Evolutionary conservation across 2,113 vertebrate genomes (phyloP).

Genomic region (Ictalurus punctatus): DNA sequence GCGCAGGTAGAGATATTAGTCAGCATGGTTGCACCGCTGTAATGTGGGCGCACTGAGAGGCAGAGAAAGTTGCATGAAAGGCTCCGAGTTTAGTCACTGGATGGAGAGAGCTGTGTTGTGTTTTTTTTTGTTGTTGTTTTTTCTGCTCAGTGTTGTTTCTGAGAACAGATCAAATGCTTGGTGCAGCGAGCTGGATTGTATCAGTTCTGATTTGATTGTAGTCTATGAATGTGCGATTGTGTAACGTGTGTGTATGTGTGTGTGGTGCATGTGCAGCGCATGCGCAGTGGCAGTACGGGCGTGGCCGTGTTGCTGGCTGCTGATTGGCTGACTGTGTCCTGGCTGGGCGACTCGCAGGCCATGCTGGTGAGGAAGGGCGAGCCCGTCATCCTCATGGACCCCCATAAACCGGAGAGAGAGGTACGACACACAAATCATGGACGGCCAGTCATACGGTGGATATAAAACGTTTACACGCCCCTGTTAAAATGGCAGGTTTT

Average conservation of each 20-base stretch:
- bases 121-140: not conserved
- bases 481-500: too few relatives aligned
- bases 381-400: constrained; percentile 85
- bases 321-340: constrained; percentile 79
- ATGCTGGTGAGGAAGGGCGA: constrained; percentile 82
- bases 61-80: constrained; percentile 25
- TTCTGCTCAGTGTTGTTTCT: not conserved
- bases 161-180: not conserved
- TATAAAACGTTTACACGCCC: too few relatives aligned
- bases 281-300: constrained; percentile 88
- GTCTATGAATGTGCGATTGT: not conserved
- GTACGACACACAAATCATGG: constrained; percentile 60
- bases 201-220: not conserved
- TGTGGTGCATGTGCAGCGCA: constrained; percentile 69
- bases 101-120: not conserved
- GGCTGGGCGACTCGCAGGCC: constrained; percentile 93
- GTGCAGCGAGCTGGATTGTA: not conserved
- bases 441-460: not conserved
- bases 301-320: constrained; percentile 80
- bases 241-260: not conserved
- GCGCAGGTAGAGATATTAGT: constrained; percentile 44
- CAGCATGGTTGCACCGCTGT: constrained; percentile 26
- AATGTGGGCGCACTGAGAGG: not conserved
- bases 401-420: constrained; percentile 93
- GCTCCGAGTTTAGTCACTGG: constrained; percentile 7